Evolutionary conservation across 2,888 invertebrate species (phyloP).

Genomic region (Auanema freiburgensis): DNA sequence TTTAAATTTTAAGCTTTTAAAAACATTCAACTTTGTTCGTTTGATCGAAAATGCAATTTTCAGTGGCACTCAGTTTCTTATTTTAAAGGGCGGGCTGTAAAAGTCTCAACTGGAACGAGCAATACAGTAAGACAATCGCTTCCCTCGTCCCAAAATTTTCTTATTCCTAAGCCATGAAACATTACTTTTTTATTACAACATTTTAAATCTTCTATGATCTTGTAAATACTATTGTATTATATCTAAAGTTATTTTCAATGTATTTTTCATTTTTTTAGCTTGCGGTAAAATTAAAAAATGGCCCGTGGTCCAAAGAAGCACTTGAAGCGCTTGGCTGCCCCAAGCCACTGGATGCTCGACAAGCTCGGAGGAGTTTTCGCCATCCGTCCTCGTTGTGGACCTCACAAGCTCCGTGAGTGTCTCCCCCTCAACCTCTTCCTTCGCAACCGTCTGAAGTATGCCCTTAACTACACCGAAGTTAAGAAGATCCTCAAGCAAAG

Average conservation of each 20-base stretch:
- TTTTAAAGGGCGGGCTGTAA: too few species aligned
- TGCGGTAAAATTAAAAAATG: conserved; percentile 65
- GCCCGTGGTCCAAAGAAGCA: conserved; percentile 99
- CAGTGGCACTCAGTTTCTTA: too few species aligned
- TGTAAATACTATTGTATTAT: neutral
- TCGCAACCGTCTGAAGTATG: conserved; percentile 95
- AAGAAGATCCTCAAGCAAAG: conserved; percentile 97
- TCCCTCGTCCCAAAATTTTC: conserved; percentile 1
- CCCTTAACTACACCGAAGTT: conserved; percentile 91
- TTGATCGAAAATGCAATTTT: too few species aligned
- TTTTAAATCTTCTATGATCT: too few species aligned
- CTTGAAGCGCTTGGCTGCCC: conserved; percentile 97
- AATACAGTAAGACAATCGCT: too few species aligned
- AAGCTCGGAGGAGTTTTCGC: conserved; percentile 74
- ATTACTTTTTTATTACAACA: too few species aligned
- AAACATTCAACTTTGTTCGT: too few species aligned
- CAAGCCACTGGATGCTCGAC: conserved; percentile 99
- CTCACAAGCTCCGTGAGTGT: conserved; percentile 95
- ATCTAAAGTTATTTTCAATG: neutral
- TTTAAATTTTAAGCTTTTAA: too few species aligned
- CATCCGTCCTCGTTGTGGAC: conserved; percentile 93
- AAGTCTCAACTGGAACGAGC: too few species aligned
- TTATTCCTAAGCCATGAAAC: neutral
- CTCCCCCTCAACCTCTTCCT: conserved; percentile 93
- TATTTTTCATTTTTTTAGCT: conserved; percentile 22